Evolutionary conservation across 2,797 vertebrate species (phyloP).

Genomic region (Sarcoramphus papa): DNA sequence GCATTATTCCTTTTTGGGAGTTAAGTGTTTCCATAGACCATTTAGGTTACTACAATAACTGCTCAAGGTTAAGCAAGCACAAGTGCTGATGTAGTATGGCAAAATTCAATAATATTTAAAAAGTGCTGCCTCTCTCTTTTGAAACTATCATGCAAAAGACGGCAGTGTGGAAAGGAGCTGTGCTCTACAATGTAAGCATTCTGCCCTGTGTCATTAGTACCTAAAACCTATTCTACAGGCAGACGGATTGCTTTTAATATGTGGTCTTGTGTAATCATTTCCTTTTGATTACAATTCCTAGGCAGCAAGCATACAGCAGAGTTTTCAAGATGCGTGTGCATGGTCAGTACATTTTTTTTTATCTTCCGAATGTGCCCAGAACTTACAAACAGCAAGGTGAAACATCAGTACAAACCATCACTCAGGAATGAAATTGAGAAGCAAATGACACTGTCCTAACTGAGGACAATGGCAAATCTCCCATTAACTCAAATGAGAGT

Average conservation of each 20-base stretch:
- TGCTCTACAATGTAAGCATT: background rate
- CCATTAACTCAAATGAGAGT: constrained; percentile 12
- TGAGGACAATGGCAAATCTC: constrained; percentile 32
- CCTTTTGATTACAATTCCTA: constrained; percentile 20
- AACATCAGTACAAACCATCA: constrained; percentile 48
- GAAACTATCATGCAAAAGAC: background rate
- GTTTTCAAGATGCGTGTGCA: background rate
- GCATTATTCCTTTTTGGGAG: background rate
- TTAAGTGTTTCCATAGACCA: background rate
- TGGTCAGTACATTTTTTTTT: background rate
- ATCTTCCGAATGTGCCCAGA: background rate
- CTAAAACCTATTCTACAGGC: background rate
- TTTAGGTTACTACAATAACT: background rate
- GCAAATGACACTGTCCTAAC: constrained; percentile 46
- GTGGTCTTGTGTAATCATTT: constrained; percentile 5
- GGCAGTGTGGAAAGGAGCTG: background rate
- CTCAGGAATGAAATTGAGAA: constrained; percentile 60
- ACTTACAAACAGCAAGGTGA: constrained; percentile 20
- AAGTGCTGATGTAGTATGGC: background rate
- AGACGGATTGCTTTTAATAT: constrained; percentile 37
- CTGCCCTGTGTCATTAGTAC: background rate
- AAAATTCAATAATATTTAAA: background rate
- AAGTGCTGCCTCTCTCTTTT: background rate
- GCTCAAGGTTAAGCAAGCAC: constrained; percentile 8
- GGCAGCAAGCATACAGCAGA: background rate